Percentiles rank a stretch among this genome's conserved stretches.
These are phyloP conservation scores for Brachionus sp. DNA, from an alignment of 1,140 invertebrate species.

Conservation along the genomic window DNA sequence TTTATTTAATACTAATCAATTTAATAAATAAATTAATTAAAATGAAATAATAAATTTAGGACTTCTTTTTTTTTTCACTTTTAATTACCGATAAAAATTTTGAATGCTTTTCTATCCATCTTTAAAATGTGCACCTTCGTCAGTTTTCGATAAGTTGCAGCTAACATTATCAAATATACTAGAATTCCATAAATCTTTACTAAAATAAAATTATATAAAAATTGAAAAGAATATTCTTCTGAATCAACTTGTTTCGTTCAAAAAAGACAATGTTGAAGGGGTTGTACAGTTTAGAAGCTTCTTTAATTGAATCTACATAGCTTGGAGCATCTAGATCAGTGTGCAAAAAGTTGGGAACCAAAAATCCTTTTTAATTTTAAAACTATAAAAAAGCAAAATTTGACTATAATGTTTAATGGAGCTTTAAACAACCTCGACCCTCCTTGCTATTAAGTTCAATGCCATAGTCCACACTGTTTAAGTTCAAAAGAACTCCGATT, in stretches of 20 bases:
- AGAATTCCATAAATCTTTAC: conserved; percentile 5
- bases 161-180: neutral
- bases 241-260: conserved; percentile 24
- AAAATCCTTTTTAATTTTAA: conserved; percentile 28
- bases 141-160: neutral
- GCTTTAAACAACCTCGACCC: conserved; percentile 11
- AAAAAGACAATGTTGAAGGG: conserved; percentile 40
- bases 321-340: neutral
- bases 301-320: conserved; percentile 17
- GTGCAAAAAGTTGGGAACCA: conserved; percentile 34
- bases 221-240: neutral
- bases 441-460: neutral
- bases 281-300: neutral
- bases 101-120: neutral
- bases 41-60: too few species aligned
- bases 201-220: neutral
- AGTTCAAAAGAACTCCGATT: conserved; percentile 28
- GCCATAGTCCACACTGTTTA: conserved; percentile 18
- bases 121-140: neutral
- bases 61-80: too few species aligned
- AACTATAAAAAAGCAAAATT: neutral
- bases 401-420: neutral
- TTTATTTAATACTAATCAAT: too few species aligned
- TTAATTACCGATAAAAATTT: neutral
- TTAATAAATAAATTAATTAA: too few species aligned